phyloP scores from a whole-genome alignment of 2,888 invertebrate species.

The Nysson spinosus region DNA sequence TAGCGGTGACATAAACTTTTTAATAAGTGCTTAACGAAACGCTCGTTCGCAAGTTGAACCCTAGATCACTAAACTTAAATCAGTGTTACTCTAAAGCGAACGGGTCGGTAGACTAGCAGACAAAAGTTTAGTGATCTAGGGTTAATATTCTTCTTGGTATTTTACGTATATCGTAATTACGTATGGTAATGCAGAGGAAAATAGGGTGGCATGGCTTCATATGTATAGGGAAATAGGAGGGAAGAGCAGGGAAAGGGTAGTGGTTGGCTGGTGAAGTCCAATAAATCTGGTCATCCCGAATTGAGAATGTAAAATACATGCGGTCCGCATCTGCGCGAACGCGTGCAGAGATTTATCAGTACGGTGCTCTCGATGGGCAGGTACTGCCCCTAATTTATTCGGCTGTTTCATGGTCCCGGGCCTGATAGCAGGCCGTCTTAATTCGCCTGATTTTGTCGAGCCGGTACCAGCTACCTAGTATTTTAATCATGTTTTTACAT shows the following conservation, averaged over 20 bases:
- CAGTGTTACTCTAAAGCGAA: too few relatives aligned
- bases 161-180: not conserved
- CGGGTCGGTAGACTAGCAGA: too few relatives aligned
- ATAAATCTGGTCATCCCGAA: constrained; percentile 74
- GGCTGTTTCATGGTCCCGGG: constrained; percentile 58
- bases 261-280: constrained; percentile 58
- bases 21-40: too few relatives aligned
- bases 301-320: constrained; percentile 75
- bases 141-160: constrained; percentile 5
- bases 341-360: constrained; percentile 68
- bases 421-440: constrained; percentile 61
- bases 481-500: constrained; percentile 38
- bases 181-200: not conserved
- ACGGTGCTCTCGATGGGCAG: constrained; percentile 67
- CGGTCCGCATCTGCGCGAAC: constrained; percentile 62
- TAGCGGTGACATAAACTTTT: too few relatives aligned
- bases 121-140: too few relatives aligned
- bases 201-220: constrained; percentile 35
- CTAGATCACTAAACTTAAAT: too few relatives aligned
- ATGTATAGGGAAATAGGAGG: constrained; percentile 41
- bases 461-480: constrained; percentile 22
- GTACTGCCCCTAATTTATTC: constrained; percentile 66
- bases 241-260: constrained; percentile 16
- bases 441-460: constrained; percentile 56
- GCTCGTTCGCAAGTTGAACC: too few relatives aligned